Conservation (phyloP, 1,140 invertebrate species). For the Limonius californicus region DNA sequence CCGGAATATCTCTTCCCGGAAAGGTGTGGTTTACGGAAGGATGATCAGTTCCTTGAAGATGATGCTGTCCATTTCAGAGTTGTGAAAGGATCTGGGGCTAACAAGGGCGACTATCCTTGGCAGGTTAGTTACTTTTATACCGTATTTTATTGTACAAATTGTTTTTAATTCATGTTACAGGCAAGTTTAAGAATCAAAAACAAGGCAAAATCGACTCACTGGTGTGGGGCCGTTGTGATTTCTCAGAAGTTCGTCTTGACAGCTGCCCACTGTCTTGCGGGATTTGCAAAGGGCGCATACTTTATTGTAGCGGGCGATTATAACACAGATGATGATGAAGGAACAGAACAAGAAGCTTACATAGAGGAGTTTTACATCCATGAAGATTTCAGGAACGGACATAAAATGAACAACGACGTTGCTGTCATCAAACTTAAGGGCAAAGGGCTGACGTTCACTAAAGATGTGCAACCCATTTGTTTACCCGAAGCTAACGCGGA, state of each 20-base stretch:
- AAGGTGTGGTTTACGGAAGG: slow-evolving; percentile 51
- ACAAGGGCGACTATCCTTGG: slow-evolving; percentile 71
- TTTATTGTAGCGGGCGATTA: slow-evolving; percentile 69
- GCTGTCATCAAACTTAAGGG: slow-evolving; percentile 66
- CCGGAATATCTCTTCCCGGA: slow-evolving; percentile 44
- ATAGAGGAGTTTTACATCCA: slow-evolving; percentile 68
- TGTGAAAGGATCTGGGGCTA: slow-evolving; percentile 54
- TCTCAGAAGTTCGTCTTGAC: slow-evolving; percentile 66
- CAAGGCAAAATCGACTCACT: slow-evolving; percentile 58
- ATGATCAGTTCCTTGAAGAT: slow-evolving; percentile 48
- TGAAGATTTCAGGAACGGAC: slow-evolving; percentile 60
- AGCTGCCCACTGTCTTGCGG: slow-evolving; percentile 74
- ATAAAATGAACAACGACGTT: slow-evolving; percentile 71
- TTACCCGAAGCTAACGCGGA: slow-evolving; percentile 55
- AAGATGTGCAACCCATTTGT: slow-evolving; percentile 71
- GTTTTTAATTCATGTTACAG: slow-evolving; percentile 41
- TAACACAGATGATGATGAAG: slow-evolving; percentile 62
- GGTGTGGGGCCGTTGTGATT: slow-evolving; percentile 75
- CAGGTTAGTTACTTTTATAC: slow-evolving; percentile 63
- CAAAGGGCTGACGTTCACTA: slow-evolving; percentile 59
- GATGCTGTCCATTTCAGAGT: slow-evolving; percentile 52
- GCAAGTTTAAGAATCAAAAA: slow-evolving; percentile 64
- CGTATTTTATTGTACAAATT: background rate
- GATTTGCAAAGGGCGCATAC: slow-evolving; percentile 63
- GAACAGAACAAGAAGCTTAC: slow-evolving; percentile 61